These are phyloP conservation scores for Cheirogaleus major DNA, from an alignment of 2,797 vertebrate genomes.

Conservation along the genomic window DNA sequence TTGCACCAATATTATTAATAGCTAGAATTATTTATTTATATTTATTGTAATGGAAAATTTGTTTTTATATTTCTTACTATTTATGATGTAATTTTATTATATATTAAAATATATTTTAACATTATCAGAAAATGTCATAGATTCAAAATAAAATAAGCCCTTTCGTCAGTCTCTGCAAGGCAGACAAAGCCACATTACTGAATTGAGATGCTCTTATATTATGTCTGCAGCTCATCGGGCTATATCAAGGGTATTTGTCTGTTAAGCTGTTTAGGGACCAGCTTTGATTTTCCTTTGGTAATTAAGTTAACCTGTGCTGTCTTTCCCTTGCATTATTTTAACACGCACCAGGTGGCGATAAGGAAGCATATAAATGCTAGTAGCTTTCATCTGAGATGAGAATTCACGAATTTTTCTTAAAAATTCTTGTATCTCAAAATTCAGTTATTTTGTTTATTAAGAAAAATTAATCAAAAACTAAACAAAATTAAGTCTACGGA, in stretches of 20 bases:
- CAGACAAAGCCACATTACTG: background rate
- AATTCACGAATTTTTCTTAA: background rate
- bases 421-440: background rate
- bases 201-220: background rate
- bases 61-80: background rate
- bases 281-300: background rate
- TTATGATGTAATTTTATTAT: background rate
- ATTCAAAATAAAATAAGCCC: background rate
- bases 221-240: background rate
- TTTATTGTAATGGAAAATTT: background rate
- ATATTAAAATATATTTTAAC: background rate
- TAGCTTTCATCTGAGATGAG: background rate
- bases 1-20: background rate
- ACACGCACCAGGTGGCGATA: slow-evolving; percentile 68
- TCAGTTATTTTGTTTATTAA: slow-evolving; percentile 4
- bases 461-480: background rate
- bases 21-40: background rate
- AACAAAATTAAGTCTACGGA: slow-evolving; percentile 6
- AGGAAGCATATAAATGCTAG: slow-evolving; percentile 41
- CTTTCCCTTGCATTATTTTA: slow-evolving; percentile 51
- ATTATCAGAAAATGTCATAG: background rate
- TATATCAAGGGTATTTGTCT: background rate
- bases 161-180: background rate
- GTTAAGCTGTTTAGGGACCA: background rate
- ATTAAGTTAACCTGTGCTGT: background rate